Evolutionary conservation across 2,888 invertebrate species (phyloP).

Genomic region (Branchipolynoe longqiensis): DNA sequence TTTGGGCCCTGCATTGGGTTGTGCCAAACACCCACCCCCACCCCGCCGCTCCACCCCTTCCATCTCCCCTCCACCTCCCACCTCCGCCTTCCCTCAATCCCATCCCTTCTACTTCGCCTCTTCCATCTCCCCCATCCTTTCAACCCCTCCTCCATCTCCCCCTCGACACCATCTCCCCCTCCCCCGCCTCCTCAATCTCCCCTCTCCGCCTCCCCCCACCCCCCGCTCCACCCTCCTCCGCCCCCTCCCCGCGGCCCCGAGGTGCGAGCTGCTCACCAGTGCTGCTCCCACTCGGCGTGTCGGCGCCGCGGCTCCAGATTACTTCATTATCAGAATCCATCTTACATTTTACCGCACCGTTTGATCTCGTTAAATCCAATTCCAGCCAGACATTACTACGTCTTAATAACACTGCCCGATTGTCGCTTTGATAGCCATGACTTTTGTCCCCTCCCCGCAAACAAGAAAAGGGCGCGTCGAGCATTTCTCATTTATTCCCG

Average conservation of each 20-base stretch:
- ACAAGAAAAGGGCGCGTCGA: constrained; percentile 27
- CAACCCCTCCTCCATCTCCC: no score
- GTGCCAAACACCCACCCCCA: no score
- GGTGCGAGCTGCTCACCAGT: constrained; percentile 18
- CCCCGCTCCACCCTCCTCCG: neutral
- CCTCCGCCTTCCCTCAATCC: no score
- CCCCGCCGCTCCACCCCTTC: no score
- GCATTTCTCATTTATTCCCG: constrained; percentile 55
- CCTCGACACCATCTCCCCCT: neutral
- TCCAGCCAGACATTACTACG: constrained; percentile 49
- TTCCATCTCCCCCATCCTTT: no score
- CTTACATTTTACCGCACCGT: constrained; percentile 47
- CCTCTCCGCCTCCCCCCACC: neutral
- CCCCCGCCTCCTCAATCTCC: constrained; percentile 2
- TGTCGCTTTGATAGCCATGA: constrained; percentile 52
- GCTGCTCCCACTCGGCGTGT: no score
- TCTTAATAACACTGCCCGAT: constrained; percentile 44
- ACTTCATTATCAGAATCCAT: constrained; percentile 53
- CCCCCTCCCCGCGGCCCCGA: constrained; percentile 11
- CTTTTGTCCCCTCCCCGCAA: constrained; percentile 34
- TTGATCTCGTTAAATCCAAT: constrained; percentile 57
- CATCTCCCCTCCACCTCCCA: no score
- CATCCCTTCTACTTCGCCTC: no score
- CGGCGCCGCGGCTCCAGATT: constrained; percentile 34
- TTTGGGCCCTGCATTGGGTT: no score